Evolutionary conservation across 2,888 invertebrate genomes (phyloP).

Genomic region (Watsonalla cultraria): DNA sequence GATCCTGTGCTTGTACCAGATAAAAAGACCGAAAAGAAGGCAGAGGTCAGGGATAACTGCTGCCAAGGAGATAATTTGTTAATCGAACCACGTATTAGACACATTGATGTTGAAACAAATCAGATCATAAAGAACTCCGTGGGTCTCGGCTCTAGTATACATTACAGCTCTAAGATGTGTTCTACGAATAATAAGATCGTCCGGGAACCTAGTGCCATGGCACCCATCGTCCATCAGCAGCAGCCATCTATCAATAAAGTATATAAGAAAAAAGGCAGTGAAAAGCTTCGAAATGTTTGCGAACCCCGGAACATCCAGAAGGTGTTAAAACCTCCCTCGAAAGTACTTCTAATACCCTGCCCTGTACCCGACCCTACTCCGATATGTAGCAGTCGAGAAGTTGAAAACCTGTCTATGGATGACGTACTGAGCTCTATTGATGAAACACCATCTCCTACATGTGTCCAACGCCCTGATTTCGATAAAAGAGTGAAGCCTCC

Average conservation of each 20-base stretch:
- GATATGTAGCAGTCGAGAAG: neutral
- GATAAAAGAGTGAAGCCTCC: neutral
- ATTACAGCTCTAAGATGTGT: slow-evolving; percentile 4
- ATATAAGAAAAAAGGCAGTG: neutral
- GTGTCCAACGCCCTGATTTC: neutral
- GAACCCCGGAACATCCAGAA: neutral
- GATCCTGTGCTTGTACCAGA: neutral
- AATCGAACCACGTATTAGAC: neutral
- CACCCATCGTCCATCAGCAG: neutral
- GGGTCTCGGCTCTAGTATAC: slow-evolving; percentile 13
- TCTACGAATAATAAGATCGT: slow-evolving; percentile 5
- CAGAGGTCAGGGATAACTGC: neutral
- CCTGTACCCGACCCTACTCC: too few species aligned
- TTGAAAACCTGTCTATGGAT: neutral
- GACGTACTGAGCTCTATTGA: neutral
- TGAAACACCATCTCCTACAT: neutral
- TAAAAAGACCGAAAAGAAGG: neutral
- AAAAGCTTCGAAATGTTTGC: neutral
- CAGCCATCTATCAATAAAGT: slow-evolving; percentile 3
- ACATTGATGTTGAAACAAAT: neutral
- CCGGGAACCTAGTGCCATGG: neutral
- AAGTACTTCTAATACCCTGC: too few species aligned
- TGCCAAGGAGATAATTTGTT: neutral
- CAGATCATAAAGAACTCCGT: slow-evolving; percentile 1
- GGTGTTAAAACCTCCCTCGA: neutral